These are phyloP conservation scores for Nyleta sp. DNA, from an alignment of 2,888 invertebrate species.

Conservation along the genomic window DNA sequence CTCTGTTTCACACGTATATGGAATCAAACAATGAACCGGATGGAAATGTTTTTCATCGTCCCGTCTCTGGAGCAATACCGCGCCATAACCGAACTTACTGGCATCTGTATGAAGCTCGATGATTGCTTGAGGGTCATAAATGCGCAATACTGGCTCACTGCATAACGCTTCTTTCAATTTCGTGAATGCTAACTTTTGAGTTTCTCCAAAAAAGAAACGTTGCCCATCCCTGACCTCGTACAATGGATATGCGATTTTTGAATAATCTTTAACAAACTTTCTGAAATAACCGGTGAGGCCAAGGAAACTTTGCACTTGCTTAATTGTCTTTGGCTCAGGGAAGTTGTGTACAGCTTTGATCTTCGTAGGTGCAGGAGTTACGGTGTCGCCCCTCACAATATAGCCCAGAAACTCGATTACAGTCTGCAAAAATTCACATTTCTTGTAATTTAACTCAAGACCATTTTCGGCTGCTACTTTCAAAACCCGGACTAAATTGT, in stretches of 20 bases:
- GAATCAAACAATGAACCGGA: constrained; percentile 14
- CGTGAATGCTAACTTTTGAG: constrained; percentile 32
- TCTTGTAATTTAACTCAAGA: constrained; percentile 59
- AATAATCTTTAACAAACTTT: constrained; percentile 74
- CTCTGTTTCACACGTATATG: constrained; percentile 2
- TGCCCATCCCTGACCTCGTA: constrained; percentile 40
- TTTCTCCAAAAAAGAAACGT: constrained; percentile 27
- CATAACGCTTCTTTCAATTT: constrained; percentile 7
- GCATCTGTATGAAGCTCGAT: constrained; percentile 22
- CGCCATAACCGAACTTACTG: constrained; percentile 5
- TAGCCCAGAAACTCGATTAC: constrained; percentile 70
- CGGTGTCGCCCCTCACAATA: constrained; percentile 69
- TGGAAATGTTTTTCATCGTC: constrained; percentile 15
- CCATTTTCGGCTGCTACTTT: constrained; percentile 22
- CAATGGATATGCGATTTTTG: constrained; percentile 51
- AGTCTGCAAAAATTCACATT: constrained; percentile 53
- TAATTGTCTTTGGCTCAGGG: constrained; percentile 46
- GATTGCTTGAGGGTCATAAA: constrained; percentile 14
- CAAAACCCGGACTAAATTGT: constrained; percentile 3
- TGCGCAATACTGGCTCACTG: neutral
- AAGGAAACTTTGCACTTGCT: constrained; percentile 72
- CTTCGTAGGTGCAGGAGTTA: constrained; percentile 71
- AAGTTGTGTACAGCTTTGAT: constrained; percentile 65
- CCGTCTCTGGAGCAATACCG: constrained; percentile 13
- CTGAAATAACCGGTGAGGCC: constrained; percentile 76